Conservation (phyloP, 2,888 invertebrate species). For the Pterobdella sp. region DNA sequence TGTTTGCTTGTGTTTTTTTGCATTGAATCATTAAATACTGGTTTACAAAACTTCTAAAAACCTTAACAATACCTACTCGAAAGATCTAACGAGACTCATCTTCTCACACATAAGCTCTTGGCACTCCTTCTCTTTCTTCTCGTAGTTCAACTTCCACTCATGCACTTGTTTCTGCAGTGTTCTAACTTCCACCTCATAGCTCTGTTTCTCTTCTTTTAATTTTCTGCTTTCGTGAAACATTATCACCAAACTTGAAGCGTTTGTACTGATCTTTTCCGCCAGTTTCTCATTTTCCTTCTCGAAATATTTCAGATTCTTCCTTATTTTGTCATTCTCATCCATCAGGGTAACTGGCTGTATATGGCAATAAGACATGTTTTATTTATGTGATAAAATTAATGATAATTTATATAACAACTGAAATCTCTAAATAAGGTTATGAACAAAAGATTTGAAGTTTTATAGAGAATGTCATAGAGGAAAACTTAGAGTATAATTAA, state of each 20-base stretch:
- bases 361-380: not conserved
- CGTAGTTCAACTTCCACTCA: too few species aligned
- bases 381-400: not conserved
- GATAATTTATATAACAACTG: not conserved
- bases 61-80: not conserved
- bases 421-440: too few species aligned
- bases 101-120: not conserved
- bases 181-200: too few species aligned
- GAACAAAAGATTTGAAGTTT: too few species aligned
- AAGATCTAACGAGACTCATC: not conserved
- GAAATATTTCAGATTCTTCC: constrained; percentile 4
- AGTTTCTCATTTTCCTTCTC: constrained; percentile 6
- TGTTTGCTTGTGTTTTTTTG: too few species aligned
- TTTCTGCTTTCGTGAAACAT: not conserved
- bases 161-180: too few species aligned
- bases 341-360: not conserved
- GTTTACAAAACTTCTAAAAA: too few species aligned
- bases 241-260: not conserved
- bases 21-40: too few species aligned
- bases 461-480: too few species aligned
- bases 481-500: too few species aligned
- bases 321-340: constrained; percentile 14
- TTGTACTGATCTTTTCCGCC: not conserved
- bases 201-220: constrained; percentile 1
- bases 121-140: not conserved